phyloP scores from a whole-genome alignment of 37 sponge, comb jelly and placozoan genomes.

The Sycon ciliatum region DNA sequence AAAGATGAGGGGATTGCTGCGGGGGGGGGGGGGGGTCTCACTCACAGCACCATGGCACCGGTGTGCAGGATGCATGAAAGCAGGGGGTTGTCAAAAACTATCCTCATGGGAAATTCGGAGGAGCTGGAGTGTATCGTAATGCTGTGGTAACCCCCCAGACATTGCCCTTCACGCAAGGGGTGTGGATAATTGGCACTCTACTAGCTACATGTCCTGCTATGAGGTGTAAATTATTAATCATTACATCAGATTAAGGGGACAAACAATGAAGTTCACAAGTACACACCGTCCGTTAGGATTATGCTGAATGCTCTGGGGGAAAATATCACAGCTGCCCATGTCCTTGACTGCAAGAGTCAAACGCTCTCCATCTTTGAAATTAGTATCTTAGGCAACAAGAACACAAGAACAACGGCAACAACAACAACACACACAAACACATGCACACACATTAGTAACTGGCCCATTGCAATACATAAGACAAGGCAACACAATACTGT shows the following conservation, averaged over 20 bases:
- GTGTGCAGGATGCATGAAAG: background rate
- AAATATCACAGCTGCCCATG: conserved; percentile 96
- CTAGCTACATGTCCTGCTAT: background rate
- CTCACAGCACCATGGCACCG: background rate
- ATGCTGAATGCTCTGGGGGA: conserved; percentile 83
- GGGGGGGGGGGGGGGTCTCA: background rate
- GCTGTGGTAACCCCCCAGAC: too few relatives aligned
- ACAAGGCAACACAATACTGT: too few relatives aligned
- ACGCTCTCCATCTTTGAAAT: conserved; percentile 83
- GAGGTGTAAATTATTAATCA: background rate
- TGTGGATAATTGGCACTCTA: too few relatives aligned
- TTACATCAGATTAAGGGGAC: background rate
- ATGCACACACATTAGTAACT: too few relatives aligned
- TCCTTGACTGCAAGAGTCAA: conserved; percentile 86
- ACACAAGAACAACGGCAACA: background rate
- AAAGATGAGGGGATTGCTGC: background rate
- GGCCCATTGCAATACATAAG: too few relatives aligned
- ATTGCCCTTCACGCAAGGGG: too few relatives aligned
- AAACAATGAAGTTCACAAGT: background rate
- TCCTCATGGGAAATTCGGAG: too few relatives aligned
- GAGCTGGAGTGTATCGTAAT: too few relatives aligned
- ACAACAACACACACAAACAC: too few relatives aligned
- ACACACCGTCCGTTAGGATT: conserved; percentile 89
- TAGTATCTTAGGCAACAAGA: conserved; percentile 36
- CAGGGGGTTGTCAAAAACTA: too few relatives aligned